phyloP scores from a whole-genome alignment of 1,140 invertebrate genomes.

The Agrilus planipennis region DNA sequence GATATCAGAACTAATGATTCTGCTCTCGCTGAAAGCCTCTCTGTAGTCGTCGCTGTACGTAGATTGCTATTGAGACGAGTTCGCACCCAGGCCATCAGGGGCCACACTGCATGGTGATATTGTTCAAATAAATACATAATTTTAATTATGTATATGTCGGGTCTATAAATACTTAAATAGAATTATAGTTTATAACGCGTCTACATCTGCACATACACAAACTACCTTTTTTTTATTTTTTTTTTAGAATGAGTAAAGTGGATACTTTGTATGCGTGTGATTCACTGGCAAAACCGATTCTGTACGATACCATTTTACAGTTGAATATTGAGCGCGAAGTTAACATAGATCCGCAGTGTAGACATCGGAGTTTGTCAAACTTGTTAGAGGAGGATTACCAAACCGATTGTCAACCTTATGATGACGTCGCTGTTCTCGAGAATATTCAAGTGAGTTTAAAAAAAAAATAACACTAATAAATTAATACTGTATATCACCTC shows the following conservation, averaged over 20 bases:
- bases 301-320: constrained; percentile 73
- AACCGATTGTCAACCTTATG: too few relatives aligned
- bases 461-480: too few relatives aligned
- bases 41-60: too few relatives aligned
- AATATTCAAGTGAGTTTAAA: constrained; percentile 7
- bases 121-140: too few relatives aligned
- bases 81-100: too few relatives aligned
- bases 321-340: constrained; percentile 43
- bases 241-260: constrained; percentile 33
- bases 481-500: too few relatives aligned
- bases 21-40: too few relatives aligned
- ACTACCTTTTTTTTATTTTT: not conserved
- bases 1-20: too few relatives aligned
- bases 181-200: too few relatives aligned
- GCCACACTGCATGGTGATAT: too few relatives aligned
- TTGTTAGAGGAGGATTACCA: constrained; percentile 22
- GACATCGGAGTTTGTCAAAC: constrained; percentile 19
- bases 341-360: constrained; percentile 11
- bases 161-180: not conserved
- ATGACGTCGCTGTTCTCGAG: not conserved
- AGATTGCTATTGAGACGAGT: too few relatives aligned
- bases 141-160: not conserved
- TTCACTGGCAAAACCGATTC: constrained; percentile 52
- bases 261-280: constrained; percentile 58
- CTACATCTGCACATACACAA: too few relatives aligned